Conservation (phyloP, 2,888 invertebrate genomes). For the Acanthococcus lagerstroemiae region DNA sequence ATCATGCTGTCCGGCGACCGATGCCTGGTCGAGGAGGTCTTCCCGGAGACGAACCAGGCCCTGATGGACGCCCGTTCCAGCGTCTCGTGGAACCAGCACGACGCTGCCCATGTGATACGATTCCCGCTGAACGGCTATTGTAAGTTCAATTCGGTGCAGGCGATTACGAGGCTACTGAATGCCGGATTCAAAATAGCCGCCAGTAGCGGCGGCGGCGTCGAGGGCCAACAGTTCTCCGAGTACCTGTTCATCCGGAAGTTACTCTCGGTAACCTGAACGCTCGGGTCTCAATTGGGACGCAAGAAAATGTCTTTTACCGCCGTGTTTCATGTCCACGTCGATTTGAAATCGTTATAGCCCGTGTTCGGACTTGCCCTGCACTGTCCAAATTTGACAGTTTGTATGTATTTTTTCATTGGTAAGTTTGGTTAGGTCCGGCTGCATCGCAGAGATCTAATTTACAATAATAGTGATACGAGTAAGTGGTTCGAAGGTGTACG, state of each 20-base stretch:
- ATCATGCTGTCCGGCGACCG: constrained; percentile 74
- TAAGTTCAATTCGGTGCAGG: constrained; percentile 81
- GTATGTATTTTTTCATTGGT: no score
- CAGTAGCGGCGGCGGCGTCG: constrained; percentile 76
- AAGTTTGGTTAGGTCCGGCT: no score
- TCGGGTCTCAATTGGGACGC: no score
- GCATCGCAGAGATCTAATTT: no score
- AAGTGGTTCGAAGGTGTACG: no score
- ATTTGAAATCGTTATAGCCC: background rate
- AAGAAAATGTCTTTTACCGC: background rate
- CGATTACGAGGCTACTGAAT: constrained; percentile 59
- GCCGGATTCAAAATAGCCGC: constrained; percentile 68
- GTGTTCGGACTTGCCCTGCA: background rate
- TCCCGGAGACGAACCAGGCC: constrained; percentile 66
- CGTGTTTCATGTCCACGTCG: background rate
- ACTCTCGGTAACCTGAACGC: constrained; percentile 24
- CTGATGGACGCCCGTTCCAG: constrained; percentile 68
- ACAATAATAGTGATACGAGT: no score
- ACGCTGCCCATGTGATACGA: constrained; percentile 69
- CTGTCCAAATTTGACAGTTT: background rate
- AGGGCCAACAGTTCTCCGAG: constrained; percentile 82
- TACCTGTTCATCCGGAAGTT: constrained; percentile 62
- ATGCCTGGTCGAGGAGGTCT: constrained; percentile 61
- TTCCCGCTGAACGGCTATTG: constrained; percentile 82
- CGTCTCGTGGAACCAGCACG: constrained; percentile 70